A percentile compares a stretch with the other conserved stretches of the same genome.
Evolutionary conservation across 2,113 vertebrate species (phyloP).

Genomic region (Spheniscus mendiculus): DNA sequence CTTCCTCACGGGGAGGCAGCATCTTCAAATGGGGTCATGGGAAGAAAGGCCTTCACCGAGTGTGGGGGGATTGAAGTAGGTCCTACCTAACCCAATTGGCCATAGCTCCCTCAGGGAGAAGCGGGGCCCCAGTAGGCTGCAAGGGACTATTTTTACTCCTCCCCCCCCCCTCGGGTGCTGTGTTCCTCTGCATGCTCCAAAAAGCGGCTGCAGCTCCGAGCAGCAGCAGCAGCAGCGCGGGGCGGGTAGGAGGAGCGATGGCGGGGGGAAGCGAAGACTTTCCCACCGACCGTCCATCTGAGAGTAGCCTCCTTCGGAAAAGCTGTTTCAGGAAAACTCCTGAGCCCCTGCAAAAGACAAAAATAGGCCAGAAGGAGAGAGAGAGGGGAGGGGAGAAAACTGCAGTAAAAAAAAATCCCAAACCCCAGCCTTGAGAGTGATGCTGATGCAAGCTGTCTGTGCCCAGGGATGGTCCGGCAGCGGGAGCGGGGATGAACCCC

Average conservation of each 20-base stretch:
- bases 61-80: not conserved
- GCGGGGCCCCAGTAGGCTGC: not conserved
- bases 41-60: not conserved
- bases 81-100: conserved; percentile 40
- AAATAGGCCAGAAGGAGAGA: conserved; percentile 60
- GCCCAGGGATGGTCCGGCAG: not conserved
- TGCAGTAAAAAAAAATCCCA: not conserved
- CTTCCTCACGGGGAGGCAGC: not conserved
- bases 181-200: conserved; percentile 52
- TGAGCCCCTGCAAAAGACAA: conserved; percentile 69
- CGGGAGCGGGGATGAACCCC: not conserved
- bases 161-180: not conserved
- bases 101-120: not conserved
- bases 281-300: conserved; percentile 69
- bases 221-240: conserved; percentile 39
- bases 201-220: conserved; percentile 51
- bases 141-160: conserved; percentile 57
- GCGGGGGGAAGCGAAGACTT: conserved; percentile 58
- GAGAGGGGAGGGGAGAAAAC: not conserved
- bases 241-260: conserved; percentile 61
- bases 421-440: not conserved
- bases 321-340: conserved; percentile 72
- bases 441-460: not conserved
- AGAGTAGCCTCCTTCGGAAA: conserved; percentile 72
- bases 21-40: not conserved